A percentile compares a stretch with the other conserved stretches of the same genome.
Conservation (phyloP, 2,797 vertebrate species). For the Sebastolobus altivelis region DNA sequence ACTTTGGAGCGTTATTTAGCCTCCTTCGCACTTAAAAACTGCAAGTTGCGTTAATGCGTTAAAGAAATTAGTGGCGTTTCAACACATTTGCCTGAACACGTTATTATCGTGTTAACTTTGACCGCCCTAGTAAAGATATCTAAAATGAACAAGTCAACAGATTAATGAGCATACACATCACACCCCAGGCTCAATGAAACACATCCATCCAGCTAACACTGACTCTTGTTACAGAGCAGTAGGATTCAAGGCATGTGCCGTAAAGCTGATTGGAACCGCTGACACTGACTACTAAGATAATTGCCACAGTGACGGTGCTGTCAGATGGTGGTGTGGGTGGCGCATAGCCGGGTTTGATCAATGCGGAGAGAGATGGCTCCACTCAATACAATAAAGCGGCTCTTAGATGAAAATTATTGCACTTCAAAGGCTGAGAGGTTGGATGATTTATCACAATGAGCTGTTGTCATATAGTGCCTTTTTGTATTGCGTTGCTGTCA, state of each 20-base stretch:
- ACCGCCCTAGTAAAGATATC: background rate
- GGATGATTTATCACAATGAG: slow-evolving; percentile 73
- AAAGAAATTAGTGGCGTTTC: no score
- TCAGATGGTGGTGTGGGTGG: slow-evolving; percentile 74
- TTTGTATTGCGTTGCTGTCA: slow-evolving; percentile 63
- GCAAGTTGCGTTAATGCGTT: no score
- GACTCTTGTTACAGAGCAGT: slow-evolving; percentile 37
- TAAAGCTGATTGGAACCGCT: slow-evolving; percentile 72
- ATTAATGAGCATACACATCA: slow-evolving; percentile 53
- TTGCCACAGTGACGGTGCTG: slow-evolving; percentile 70
- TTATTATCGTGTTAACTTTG: no score
- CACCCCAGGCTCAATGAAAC: slow-evolving; percentile 28
- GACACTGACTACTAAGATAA: slow-evolving; percentile 74
- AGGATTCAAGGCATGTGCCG: slow-evolving; percentile 64
- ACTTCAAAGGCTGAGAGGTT: slow-evolving; percentile 69
- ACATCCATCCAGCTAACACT: slow-evolving; percentile 35
- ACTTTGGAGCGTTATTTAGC: no score
- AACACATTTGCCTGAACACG: no score
- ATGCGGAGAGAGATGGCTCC: slow-evolving; percentile 57
- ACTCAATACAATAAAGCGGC: slow-evolving; percentile 73
- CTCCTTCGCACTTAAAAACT: no score
- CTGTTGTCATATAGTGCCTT: slow-evolving; percentile 66
- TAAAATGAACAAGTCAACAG: slow-evolving; percentile 46
- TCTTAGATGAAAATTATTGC: slow-evolving; percentile 74
- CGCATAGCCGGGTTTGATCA: slow-evolving; percentile 69